Percentiles rank a stretch among this genome's conserved stretches.
phyloP scores from a whole-genome alignment of 2,113 vertebrate species.

The Erythrolamprus reginae region DNA sequence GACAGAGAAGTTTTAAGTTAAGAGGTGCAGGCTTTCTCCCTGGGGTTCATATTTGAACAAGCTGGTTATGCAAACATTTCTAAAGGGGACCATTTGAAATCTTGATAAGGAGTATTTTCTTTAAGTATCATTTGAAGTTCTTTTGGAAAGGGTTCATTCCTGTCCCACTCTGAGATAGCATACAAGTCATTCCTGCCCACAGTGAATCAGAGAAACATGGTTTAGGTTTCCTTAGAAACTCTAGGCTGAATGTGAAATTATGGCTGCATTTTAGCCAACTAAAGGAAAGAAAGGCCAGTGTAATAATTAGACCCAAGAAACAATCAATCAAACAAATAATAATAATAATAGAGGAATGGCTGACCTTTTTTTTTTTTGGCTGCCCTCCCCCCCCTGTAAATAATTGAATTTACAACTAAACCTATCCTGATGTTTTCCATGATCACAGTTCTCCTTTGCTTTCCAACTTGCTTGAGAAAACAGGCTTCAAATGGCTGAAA shows the following conservation, averaged over 20 bases:
- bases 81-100: neutral
- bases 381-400: slow-evolving; percentile 22
- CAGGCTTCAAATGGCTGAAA: neutral
- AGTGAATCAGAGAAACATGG: slow-evolving; percentile 54
- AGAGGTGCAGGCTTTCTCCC: neutral
- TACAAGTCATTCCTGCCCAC: slow-evolving; percentile 36
- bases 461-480: neutral
- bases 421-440: slow-evolving; percentile 23
- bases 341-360: slow-evolving; percentile 46
- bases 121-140: slow-evolving; percentile 31
- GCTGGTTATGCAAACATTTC: neutral
- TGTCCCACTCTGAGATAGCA: slow-evolving; percentile 24
- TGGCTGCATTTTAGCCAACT: slow-evolving; percentile 57
- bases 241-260: slow-evolving; percentile 60
- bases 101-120: neutral
- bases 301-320: slow-evolving; percentile 49
- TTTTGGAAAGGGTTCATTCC: slow-evolving; percentile 12
- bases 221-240: slow-evolving; percentile 69
- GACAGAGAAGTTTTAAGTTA: neutral
- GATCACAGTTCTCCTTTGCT: slow-evolving; percentile 1
- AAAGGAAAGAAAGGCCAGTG: slow-evolving; percentile 54
- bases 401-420: slow-evolving; percentile 43
- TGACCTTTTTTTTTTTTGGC: slow-evolving; percentile 46
- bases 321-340: slow-evolving; percentile 50
- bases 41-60: neutral